Evolutionary conservation across 2,113 vertebrate genomes (phyloP), one percentile per base, ranked within the genome.

Genomic region (Menidia beryllina): DNA sequence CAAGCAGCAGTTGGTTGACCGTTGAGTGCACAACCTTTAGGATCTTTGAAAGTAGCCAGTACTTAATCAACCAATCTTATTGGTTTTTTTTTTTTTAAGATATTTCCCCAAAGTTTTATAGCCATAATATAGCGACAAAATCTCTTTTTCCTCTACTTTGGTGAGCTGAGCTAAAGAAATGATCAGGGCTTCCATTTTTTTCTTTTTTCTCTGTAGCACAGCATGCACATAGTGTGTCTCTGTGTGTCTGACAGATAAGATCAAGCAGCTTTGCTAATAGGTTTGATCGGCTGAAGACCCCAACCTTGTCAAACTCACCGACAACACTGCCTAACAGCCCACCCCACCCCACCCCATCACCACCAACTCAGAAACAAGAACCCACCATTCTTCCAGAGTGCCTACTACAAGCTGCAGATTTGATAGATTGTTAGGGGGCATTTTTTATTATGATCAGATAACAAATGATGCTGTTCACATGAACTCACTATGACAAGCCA

Each of bases 261-360:
- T 69, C 58, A 81, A 75, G 75, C 68, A 43, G 36, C 64, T 73
- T 81, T 34, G 66, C 54, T 25, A 41, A 86, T 60, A 65, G 57
- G 54, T n/a, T 21, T 5, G 12, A 39, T 59, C 47, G 49, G 50
- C 76, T 57, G 49, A 50, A 64, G 57, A 74, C 75, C 52, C 75
- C 30, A 4, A 52, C 57, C 39, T 30, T 38, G 43, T 76, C 19
- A 0, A 45, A 36, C 75, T 72, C 64, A 58, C 45, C 69, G 72
- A 76, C 56, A 76, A 50, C 1, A 21, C 54, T 27, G 19, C 20
- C 50, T 20, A 36, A 52, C 23, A 23, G 50, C 41, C 27, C 19
- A 17, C 17, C 41, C 41, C 17, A 19, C 13, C 41, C 17, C 41
- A n/a, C 41, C 45, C 27, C 56, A 23, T 14, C 65, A 57, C 20